A percentile compares a stretch with the other conserved stretches of the same genome.
These are phyloP conservation scores for Puffinus mauretanicus DNA, from an alignment of 2,113 vertebrate species.

Conservation along the genomic window DNA sequence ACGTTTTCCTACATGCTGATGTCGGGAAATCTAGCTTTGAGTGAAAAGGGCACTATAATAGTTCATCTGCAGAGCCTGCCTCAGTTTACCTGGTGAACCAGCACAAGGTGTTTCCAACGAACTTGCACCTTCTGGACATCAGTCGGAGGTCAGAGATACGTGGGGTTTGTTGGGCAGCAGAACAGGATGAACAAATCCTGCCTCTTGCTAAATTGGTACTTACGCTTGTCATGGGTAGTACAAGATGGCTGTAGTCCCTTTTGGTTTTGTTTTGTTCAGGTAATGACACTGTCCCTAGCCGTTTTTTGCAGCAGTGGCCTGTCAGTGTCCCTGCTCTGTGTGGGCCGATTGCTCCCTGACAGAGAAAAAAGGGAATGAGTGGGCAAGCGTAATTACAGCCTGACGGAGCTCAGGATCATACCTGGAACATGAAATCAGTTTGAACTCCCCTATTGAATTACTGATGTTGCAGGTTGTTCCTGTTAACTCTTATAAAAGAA, in stretches of 20 bases:
- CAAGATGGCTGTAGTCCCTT: neutral
- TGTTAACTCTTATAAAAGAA: neutral
- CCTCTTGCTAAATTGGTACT: neutral
- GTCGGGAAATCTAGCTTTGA: neutral
- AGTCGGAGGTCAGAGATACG: neutral
- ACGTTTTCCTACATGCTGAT: accelerated
- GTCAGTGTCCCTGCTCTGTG: neutral
- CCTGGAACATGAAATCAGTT: neutral
- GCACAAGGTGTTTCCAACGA: neutral
- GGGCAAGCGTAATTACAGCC: neutral
- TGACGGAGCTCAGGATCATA: neutral
- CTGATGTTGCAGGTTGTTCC: neutral
- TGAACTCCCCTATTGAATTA: neutral
- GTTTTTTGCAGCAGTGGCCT: neutral
- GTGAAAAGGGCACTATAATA: neutral
- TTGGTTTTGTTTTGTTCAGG: neutral
- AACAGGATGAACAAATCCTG: neutral
- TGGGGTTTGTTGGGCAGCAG: neutral
- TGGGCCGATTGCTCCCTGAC: neutral
- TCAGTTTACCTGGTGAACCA: neutral
- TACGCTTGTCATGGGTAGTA: neutral
- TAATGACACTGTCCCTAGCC: neutral
- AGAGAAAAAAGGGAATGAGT: neutral
- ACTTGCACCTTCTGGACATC: neutral
- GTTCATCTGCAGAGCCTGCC: neutral